Base-by-base conservation (phyloP, 2,113 vertebrate species). In the Fregetta grallaria region DNA sequence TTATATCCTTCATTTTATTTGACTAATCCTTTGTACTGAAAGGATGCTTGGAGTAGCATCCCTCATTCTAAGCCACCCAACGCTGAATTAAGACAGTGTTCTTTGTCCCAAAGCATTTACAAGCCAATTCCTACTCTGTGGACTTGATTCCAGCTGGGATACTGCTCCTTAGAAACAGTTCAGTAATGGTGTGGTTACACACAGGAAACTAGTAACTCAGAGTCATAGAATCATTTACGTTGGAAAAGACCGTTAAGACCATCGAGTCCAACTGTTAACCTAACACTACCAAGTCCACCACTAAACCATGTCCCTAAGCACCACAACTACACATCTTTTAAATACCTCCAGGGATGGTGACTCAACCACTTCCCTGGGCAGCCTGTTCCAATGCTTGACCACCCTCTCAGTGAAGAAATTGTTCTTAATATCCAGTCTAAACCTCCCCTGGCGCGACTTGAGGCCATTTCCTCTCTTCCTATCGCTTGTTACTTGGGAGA, bases 151-250 rank as follows among this genome's bases (percentile, higher is more conserved):
- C 19, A 90, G 42, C 6, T 70, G 38, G 42, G 30, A 80, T 67
- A 21, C 27, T 71, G 34, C 38, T 58, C 61, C 49, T 78, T 42
- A 45, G 38, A 79, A 94, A 61, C 27, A 87, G 13, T 29, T 67
- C 36, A 81, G 29, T 52, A 86, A 75, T 1, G 0, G 6, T 50
- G 14, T 50, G 6, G 21, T 86, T 76, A 83, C 5, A 61, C n/a
- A 26, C 16, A 4, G 13, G 19, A 89, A 92, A 55, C 19, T 3
- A 42, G 29, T 61, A 88, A 36, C 13, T 52, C 47, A 25, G n/a
- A 88, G 17, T 59, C 20, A 32, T 0, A 44, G 5, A 36, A 44
- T 45, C 1, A 0, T 50, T 83, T 45, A 45, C 8, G 44, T 19
- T 90, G 26, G 56, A 83, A 83, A 75, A 76, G 6, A 82, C 9